These are phyloP conservation scores for Misgurnus mizolepis DNA, from an alignment of 2,113 vertebrate species.

Conservation along the genomic window DNA sequence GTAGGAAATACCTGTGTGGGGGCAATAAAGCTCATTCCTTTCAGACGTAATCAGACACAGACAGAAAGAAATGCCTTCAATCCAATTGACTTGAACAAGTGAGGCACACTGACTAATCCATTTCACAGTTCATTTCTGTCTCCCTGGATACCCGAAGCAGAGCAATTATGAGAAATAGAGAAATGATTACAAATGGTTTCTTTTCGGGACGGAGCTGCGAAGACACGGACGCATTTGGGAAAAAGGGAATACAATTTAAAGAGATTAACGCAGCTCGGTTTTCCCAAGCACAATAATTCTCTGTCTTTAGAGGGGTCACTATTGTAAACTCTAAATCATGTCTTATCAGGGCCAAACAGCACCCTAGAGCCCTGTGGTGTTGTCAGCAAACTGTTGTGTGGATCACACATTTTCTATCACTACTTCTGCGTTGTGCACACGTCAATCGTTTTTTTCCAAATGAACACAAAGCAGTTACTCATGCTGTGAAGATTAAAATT, in stretches of 20 bases:
- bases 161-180: slow-evolving; percentile 41
- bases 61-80: slow-evolving; percentile 5
- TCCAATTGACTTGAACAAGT: slow-evolving; percentile 42
- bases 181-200: slow-evolving; percentile 40
- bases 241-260: slow-evolving; percentile 30
- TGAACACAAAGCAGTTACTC: no score
- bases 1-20: slow-evolving; percentile 31
- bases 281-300: slow-evolving; percentile 37
- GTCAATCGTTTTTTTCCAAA: no score
- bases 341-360: slow-evolving; percentile 50
- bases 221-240: slow-evolving; percentile 13
- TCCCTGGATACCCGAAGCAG: slow-evolving; percentile 39
- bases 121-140: slow-evolving; percentile 45
- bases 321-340: slow-evolving; percentile 46
- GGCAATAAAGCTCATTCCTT: slow-evolving; percentile 28
- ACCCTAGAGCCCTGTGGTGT: slow-evolving; percentile 16
- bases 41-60: slow-evolving; percentile 36
- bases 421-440: no score
- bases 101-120: slow-evolving; percentile 41
- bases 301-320: slow-evolving; percentile 34
- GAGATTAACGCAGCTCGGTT: slow-evolving; percentile 43
- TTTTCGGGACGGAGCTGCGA: slow-evolving; percentile 24
- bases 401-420: background rate
- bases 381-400: slow-evolving; percentile 32
- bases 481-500: no score